phyloP scores from a whole-genome alignment of 2,888 invertebrate species.

The Hydraecia micacea region DNA sequence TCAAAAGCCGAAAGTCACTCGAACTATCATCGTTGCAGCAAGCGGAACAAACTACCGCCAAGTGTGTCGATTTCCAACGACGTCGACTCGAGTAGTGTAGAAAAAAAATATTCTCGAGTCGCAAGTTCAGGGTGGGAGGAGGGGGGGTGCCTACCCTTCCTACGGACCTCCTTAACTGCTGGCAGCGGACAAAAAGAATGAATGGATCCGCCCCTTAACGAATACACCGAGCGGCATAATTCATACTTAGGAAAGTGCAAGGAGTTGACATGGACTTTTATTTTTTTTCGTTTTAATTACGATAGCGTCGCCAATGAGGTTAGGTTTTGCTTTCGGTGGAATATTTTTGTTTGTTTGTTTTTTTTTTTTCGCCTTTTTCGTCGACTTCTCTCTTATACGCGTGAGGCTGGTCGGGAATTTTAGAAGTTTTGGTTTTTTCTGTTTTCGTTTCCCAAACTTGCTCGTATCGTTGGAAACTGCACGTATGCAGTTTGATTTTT shows the following conservation, averaged over 20 bases:
- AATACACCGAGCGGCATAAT: constrained; percentile 90
- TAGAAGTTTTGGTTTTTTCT: constrained; percentile 33
- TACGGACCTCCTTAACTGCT: constrained; percentile 89
- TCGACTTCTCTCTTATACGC: constrained; percentile 43
- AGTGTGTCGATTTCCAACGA: constrained; percentile 90
- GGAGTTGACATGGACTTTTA: constrained; percentile 86
- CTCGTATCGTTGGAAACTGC: constrained; percentile 47
- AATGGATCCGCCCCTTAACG: constrained; percentile 90
- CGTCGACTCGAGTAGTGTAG: constrained; percentile 84
- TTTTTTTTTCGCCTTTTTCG: constrained; percentile 37
- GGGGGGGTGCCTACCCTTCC: constrained; percentile 73
- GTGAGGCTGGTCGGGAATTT: constrained; percentile 54
- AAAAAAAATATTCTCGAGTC: constrained; percentile 89
- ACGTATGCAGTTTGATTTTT: constrained; percentile 42
- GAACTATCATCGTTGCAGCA: constrained; percentile 86
- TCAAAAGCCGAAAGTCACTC: constrained; percentile 83
- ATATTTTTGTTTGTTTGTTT: constrained; percentile 55
- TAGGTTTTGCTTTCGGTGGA: constrained; percentile 62
- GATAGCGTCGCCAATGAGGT: constrained; percentile 73
- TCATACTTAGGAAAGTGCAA: constrained; percentile 90
- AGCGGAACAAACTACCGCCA: constrained; percentile 88
- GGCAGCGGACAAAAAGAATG: constrained; percentile 90
- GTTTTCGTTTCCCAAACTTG: constrained; percentile 45
- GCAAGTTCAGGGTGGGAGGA: constrained; percentile 83
- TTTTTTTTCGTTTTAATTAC: constrained; percentile 76